Evolutionary conservation across 2,113 vertebrate genomes (phyloP).

Genomic region (Hemiscyllium ocellatum): DNA sequence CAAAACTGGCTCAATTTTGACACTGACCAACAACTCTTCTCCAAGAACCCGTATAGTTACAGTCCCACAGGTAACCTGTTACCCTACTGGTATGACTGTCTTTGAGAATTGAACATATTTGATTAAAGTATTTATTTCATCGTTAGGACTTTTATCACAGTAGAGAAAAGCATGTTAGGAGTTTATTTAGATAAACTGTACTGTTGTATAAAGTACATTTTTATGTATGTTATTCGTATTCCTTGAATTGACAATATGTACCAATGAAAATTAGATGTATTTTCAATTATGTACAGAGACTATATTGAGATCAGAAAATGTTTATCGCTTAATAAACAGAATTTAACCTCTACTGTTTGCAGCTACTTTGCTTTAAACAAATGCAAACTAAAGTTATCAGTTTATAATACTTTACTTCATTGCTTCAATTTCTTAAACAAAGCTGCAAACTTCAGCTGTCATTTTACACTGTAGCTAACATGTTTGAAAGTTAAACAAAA

Average conservation of each 20-base stretch:
- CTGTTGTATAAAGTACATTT: not conserved
- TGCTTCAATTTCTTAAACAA: not conserved
- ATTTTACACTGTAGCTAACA: not conserved
- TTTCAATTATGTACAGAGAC: not conserved
- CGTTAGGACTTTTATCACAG: not conserved
- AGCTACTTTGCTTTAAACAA: too few relatives aligned
- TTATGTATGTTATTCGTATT: not conserved
- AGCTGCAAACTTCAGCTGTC: not conserved
- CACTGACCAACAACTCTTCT: constrained; percentile 16
- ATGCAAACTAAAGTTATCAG: too few relatives aligned
- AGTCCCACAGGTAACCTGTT: constrained; percentile 23
- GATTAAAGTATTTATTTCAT: not conserved
- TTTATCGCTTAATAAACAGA: not conserved
- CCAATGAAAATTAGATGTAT: not conserved
- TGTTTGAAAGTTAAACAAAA: not conserved
- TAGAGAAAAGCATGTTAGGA: not conserved
- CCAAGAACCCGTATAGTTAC: not conserved
- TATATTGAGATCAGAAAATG: not conserved
- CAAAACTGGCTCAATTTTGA: constrained; percentile 23
- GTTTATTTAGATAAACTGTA: not conserved
- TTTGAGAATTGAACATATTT: not conserved
- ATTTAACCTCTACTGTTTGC: not conserved
- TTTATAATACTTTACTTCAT: not conserved
- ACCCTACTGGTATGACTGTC: too few relatives aligned
- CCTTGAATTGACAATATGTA: not conserved